A percentile compares a stretch with the other conserved stretches of the same genome.
Conservation (phyloP, 2,888 invertebrate species). For the Dorcus hopei region DNA sequence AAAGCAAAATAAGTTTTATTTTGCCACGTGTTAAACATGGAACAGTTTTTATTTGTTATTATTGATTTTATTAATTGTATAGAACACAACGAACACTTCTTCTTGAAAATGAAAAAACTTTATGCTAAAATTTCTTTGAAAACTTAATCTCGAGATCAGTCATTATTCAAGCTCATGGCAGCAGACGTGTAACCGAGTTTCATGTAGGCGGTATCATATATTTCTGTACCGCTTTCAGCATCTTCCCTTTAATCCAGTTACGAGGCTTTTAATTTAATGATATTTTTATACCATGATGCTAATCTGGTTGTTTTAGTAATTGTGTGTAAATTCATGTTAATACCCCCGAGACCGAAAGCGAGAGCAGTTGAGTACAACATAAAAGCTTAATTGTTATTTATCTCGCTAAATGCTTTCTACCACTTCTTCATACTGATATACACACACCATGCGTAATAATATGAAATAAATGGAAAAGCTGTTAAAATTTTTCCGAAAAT, state of each 20-base stretch:
- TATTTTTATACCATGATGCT: constrained; percentile 32
- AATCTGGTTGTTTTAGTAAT: constrained; percentile 23
- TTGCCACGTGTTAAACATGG: too few species aligned
- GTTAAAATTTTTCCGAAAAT: neutral
- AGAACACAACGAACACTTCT: too few species aligned
- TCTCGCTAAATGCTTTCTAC: constrained; percentile 8
- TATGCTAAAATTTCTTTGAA: constrained; percentile 12
- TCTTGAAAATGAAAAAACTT: constrained; percentile 11
- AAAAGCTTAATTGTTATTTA: constrained; percentile 17
- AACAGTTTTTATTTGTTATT: too few species aligned
- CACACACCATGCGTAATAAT: too few species aligned
- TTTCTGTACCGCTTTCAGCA: constrained; percentile 23
- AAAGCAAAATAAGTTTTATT: too few species aligned
- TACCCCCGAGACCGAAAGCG: constrained; percentile 10
- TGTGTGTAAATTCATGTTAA: constrained; percentile 25
- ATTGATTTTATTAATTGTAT: too few species aligned
- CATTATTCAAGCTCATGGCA: constrained; percentile 20
- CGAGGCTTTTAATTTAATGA: constrained; percentile 36
- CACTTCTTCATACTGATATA: too few species aligned
- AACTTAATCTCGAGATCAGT: neutral
- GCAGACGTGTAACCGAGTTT: constrained; percentile 22
- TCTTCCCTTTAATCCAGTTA: constrained; percentile 32
- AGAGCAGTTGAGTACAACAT: constrained; percentile 6
- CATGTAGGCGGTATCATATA: constrained; percentile 28
- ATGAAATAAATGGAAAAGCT: too few species aligned